phyloP scores from a whole-genome alignment of 2,113 vertebrate species.

The human region GRCh38 chr2:139159001-139159500 shows the following conservation, averaged over 20 bases:
- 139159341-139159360: neutral
- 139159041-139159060: neutral
- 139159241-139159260: neutral
- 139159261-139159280: neutral
- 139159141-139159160: slow-evolving; percentile 13
- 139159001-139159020: neutral
- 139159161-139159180: neutral
- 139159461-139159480: neutral
- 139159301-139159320: neutral
- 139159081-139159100: neutral
- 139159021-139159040: neutral
- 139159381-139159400: neutral
- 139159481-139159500: neutral
- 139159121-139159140: neutral
- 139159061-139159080: neutral
- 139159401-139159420: neutral
- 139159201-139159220: neutral
- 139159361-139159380: neutral
- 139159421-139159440: neutral
- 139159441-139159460: neutral
- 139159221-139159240: neutral
- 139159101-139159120: neutral
- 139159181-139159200: neutral
- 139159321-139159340: neutral
- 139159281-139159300: neutral